Evolutionary conservation across 2,113 vertebrate genomes (phyloP), one percentile per base, ranked within the genome.

Genomic region (Galemys pyrenaicus): DNA sequence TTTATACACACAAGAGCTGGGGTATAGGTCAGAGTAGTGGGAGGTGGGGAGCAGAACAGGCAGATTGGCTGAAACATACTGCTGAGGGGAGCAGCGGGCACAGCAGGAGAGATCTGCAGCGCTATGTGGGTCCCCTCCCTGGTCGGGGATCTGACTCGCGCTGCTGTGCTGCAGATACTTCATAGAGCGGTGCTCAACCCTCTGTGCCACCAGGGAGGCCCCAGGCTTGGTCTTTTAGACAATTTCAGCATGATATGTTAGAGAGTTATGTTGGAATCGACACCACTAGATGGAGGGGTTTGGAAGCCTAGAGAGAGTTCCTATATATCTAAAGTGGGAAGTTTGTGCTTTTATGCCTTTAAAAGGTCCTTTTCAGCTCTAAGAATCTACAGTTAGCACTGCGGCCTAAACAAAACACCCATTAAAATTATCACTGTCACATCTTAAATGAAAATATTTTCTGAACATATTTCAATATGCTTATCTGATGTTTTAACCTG

Each of bases 381-480:
- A 79, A 71, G 78, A n/a, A 39, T 65, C 41, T 73, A 39, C 68
- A 86, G 65, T 60, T 37, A 64, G 5, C 8, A 65, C 11, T 67
- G 41, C 26, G 35, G 2, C 30, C 39, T 82, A 54, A 68, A 37
- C 30, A 81, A 80, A 41, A 24, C 10, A 62, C 67, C 3, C 11
- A 73, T 58, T 4, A 11, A 49, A 58, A 87, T 44, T 37, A 65
- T 81, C 46, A 41, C 17, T 70, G 28, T 86, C 9, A 73, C 15
- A 87, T 90, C 44, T 92, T 19, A 95, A 70, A 74, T 65, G 17
- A 56, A 64, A 78, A 64, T 58, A 56, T 62, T 86, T 60, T 92
- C 20, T 80, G 8, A 70, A 15, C 49, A 22, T 58, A 58, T 81
- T 62, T 81, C 17, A 44, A 22, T 44, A 71, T 37, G 46, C 3